These are phyloP conservation scores for Graphium colonna DNA, from an alignment of 2,888 invertebrate species.

Conservation along the genomic window DNA sequence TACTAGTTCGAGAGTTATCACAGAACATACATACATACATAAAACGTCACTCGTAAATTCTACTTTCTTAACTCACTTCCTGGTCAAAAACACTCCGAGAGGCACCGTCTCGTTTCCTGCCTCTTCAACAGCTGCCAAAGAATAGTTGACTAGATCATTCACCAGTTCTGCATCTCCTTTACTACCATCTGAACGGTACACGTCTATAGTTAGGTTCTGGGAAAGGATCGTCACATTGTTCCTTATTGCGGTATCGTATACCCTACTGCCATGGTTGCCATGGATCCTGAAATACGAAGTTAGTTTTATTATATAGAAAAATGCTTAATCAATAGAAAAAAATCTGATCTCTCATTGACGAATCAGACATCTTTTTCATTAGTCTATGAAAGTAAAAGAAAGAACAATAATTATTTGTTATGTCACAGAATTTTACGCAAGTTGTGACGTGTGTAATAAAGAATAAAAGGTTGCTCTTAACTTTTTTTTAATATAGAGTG, in stretches of 20 bases:
- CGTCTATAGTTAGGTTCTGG: slow-evolving; percentile 39
- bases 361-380: no score
- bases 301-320: background rate
- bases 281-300: slow-evolving; percentile 62
- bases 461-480: no score
- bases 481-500: no score
- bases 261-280: slow-evolving; percentile 41
- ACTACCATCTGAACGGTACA: slow-evolving; percentile 35
- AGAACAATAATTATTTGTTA: no score
- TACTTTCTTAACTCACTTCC: slow-evolving; percentile 35
- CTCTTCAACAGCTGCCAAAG: slow-evolving; percentile 23
- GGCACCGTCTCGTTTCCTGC: slow-evolving; percentile 27
- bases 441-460: no score
- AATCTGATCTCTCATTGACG: no score
- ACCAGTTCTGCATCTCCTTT: slow-evolving; percentile 25
- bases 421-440: no score
- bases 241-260: slow-evolving; percentile 43
- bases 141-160: slow-evolving; percentile 33
- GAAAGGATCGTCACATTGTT: slow-evolving; percentile 42
- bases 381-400: no score
- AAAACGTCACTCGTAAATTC: no score
- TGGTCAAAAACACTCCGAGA: slow-evolving; percentile 33
- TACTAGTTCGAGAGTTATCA: no score
- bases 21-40: no score
- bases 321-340: no score